Evolutionary conservation across 2,797 vertebrate species (phyloP), one percentile per base, ranked within the genome.

Genomic region (Siniperca scherzeri): DNA sequence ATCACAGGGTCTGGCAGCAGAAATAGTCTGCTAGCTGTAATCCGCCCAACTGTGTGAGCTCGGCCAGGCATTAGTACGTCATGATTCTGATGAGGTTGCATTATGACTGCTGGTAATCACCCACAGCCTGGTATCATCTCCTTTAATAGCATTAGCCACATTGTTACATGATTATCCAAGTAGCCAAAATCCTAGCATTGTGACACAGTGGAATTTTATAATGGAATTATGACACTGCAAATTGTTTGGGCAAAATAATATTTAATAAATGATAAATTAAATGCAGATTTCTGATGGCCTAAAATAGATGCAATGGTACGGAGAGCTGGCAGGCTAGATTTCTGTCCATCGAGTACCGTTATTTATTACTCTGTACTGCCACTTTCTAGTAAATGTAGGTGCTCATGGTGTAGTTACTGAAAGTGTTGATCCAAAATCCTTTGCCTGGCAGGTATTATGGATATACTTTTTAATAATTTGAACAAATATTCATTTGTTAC

Each of bases 111-210:
- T 89, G 74, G 81, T 91, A 88, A 93, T 91, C 88, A 89, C 80
- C 83, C 86, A 78, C 89, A 74, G 86, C 77, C 77, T 74, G 80
- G 61, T 83, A 82, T 91, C 87, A 83, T 90, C 88, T 84, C 77
- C 66, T 70, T 70, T 94, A 91, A 93, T 89, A 90, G 86, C 86
- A 91, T 93, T 91, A 91, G 66, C 62, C 75, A 79, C 80, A 88
- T 88, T 90, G 85, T 88, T 85, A 74, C 76, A 74, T 64, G 84
- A 90, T 88, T 85, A 90, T 87, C 72, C 82, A 72, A 88, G 84
- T 74, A 19, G 74, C 81, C 71, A 91, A 82, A 91, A 87, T 84
- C 85, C 69, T 12, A 64, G 66, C 70, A 57, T 88, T 88, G 79
- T 86, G 40, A 84, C 85, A 74, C 66, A 70, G 50, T 55, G 21